These are phyloP conservation scores for Lateolabrax maculatus DNA, from an alignment of 2,797 vertebrate species.

Conservation along the genomic window DNA sequence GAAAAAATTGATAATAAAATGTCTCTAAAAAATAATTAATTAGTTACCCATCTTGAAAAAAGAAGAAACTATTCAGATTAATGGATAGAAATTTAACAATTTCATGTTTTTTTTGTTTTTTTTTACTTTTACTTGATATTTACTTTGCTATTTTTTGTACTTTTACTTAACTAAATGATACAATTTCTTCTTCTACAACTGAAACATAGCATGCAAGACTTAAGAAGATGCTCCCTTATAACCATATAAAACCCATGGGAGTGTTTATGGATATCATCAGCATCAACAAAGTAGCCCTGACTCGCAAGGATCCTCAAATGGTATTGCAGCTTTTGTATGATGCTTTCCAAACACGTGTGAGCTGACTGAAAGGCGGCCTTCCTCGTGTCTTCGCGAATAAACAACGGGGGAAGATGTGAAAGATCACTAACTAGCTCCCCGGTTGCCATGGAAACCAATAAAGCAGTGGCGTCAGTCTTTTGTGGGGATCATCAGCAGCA, in stretches of 20 bases:
- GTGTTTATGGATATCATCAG: constrained; percentile 1
- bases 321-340: neutral
- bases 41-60: neutral
- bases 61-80: neutral
- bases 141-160: neutral
- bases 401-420: constrained; percentile 59
- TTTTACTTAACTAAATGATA: neutral
- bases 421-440: constrained; percentile 73
- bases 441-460: constrained; percentile 67
- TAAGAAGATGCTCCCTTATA: neutral
- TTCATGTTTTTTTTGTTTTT: neutral
- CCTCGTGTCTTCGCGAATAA: constrained; percentile 31
- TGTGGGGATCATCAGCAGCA: constrained; percentile 28
- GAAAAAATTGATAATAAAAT: neutral
- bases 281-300: constrained; percentile 11
- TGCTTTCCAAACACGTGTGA: constrained; percentile 18
- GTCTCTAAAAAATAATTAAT: neutral
- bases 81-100: neutral
- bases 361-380: constrained; percentile 31
- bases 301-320: constrained; percentile 1
- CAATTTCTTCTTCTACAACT: neutral
- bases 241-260: neutral
- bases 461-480: constrained; percentile 46
- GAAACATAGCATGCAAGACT: neutral
- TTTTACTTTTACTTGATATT: neutral